Evolutionary conservation across 2,113 vertebrate genomes (phyloP).

Genomic region (Dasyurus viverrinus): DNA sequence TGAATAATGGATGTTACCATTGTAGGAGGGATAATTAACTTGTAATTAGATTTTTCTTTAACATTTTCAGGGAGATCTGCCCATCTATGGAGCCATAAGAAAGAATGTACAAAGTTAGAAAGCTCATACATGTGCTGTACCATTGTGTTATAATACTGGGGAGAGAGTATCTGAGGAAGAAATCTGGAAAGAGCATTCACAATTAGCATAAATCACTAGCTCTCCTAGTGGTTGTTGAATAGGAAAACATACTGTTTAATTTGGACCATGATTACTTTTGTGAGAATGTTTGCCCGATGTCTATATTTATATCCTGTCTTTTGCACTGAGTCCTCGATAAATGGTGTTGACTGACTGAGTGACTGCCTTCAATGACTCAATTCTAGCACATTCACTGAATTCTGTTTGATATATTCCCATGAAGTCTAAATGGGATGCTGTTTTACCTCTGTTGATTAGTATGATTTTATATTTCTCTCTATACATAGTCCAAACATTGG

Average conservation of each 20-base stretch:
- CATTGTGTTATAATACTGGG: neutral
- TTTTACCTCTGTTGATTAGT: constrained; percentile 68
- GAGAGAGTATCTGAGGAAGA: constrained; percentile 42
- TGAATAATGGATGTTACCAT: constrained; percentile 53
- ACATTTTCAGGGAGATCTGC: constrained; percentile 62
- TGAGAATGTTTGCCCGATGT: constrained; percentile 57
- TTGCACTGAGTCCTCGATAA: constrained; percentile 53
- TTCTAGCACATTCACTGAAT: constrained; percentile 38
- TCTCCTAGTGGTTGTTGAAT: constrained; percentile 54
- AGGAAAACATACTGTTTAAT: constrained; percentile 58
- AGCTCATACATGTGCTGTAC: neutral
- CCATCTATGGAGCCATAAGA: constrained; percentile 63
- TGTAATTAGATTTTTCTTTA: constrained; percentile 71
- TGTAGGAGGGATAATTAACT: constrained; percentile 54
- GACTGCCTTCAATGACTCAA: constrained; percentile 47
- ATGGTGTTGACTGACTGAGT: constrained; percentile 40
- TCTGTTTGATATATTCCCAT: constrained; percentile 53
- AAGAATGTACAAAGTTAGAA: constrained; percentile 61
- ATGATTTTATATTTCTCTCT: constrained; percentile 63
- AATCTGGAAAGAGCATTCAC: constrained; percentile 42
- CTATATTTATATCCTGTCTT: constrained; percentile 58
- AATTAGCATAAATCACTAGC: constrained; percentile 58
- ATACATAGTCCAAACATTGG: constrained; percentile 55
- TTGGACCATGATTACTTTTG: constrained; percentile 65
- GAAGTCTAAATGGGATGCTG: constrained; percentile 64